These are phyloP conservation scores for Anguilla anguilla DNA, from an alignment of 2,797 vertebrate genomes.

Conservation along the genomic window DNA sequence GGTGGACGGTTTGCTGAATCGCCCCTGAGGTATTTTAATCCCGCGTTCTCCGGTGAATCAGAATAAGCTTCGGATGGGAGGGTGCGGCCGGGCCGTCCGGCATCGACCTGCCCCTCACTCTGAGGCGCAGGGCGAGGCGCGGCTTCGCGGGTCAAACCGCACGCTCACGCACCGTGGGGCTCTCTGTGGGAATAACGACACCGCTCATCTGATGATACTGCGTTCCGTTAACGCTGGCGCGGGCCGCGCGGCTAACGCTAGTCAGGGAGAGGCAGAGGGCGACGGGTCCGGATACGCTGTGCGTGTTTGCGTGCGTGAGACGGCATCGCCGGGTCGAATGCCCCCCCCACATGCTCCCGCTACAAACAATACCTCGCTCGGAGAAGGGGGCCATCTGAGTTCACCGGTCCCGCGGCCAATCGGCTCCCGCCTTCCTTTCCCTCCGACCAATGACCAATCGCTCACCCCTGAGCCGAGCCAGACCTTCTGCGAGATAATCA, in stretches of 20 bases:
- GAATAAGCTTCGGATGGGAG: neutral
- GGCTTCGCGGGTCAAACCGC: neutral
- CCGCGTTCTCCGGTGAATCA: neutral
- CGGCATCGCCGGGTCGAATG: neutral
- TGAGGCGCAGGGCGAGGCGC: neutral
- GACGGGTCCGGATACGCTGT: no score
- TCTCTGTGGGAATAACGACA: neutral
- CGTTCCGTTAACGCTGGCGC: neutral
- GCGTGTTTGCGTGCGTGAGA: neutral
- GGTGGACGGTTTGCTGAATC: no score
- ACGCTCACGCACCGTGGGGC: neutral
- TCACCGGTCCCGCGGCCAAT: conserved; percentile 51
- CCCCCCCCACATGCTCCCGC: conserved; percentile 36
- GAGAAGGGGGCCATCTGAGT: conserved; percentile 48
- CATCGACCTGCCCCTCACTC: neutral
- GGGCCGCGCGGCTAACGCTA: neutral
- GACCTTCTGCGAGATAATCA: conserved; percentile 57
- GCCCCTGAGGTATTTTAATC: neutral
- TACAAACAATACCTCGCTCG: conserved; percentile 28
- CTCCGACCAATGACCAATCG: conserved; percentile 39
- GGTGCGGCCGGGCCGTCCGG: neutral
- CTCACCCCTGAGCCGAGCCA: conserved; percentile 17
- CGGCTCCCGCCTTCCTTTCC: conserved; percentile 51
- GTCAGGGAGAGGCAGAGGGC: neutral
- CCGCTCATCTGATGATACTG: neutral